These are phyloP conservation scores for Machaerirhynchus nigripectus DNA, from an alignment of 2,113 vertebrate species.

Conservation along the genomic window DNA sequence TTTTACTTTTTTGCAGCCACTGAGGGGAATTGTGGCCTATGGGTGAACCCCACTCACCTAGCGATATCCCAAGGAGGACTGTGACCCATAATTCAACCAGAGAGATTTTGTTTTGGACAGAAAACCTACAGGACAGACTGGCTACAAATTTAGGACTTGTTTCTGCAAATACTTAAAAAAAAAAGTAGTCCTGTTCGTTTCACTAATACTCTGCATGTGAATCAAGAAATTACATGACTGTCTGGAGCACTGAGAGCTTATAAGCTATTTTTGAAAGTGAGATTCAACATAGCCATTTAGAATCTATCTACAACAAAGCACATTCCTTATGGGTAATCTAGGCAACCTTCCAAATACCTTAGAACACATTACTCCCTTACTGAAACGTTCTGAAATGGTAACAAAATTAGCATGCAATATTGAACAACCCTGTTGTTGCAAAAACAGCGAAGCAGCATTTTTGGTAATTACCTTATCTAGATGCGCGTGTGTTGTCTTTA, in stretches of 20 bases:
- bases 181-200: not conserved
- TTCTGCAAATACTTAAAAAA: not conserved
- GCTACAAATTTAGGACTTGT: not conserved
- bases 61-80: not conserved
- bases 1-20: not conserved
- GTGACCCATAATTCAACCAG: not conserved
- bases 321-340: not conserved
- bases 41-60: fast-evolving
- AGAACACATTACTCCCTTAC: not conserved
- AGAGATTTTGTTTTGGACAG: not conserved
- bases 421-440: not conserved
- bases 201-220: not conserved
- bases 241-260: not conserved
- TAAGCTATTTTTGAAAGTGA: not conserved
- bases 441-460: not conserved
- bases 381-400: not conserved
- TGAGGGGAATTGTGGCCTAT: not conserved
- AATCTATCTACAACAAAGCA: not conserved
- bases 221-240: not conserved
- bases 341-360: not conserved
- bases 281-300: not conserved
- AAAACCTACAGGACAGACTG: not conserved
- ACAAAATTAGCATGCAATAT: not conserved
- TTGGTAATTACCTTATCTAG: constrained; percentile 88
- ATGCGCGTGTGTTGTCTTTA: constrained; percentile 79